Evolutionary conservation across 2,113 vertebrate species (phyloP).

Genomic region (human (Homo sapiens)): DNA sequence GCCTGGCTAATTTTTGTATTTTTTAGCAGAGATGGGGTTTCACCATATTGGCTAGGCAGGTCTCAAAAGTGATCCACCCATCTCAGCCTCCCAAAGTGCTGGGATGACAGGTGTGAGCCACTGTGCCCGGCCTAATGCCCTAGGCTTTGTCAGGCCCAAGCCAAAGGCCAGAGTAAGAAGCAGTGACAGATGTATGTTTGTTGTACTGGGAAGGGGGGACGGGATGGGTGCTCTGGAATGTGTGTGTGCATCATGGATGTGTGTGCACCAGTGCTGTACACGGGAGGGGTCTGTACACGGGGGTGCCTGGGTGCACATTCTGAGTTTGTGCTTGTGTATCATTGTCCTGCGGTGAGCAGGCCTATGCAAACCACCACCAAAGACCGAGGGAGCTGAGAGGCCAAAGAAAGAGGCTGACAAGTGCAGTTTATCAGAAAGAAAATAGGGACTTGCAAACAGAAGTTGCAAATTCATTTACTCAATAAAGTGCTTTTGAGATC

Average conservation of each 20-base stretch:
- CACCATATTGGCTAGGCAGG: too few species aligned
- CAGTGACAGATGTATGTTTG: background rate
- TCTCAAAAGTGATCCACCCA: too few species aligned
- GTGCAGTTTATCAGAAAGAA: background rate
- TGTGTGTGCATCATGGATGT: too few species aligned
- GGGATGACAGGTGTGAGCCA: too few species aligned
- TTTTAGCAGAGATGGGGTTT: too few species aligned
- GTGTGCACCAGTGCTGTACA: background rate
- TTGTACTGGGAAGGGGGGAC: background rate
- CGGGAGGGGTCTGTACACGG: background rate
- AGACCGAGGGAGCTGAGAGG: background rate
- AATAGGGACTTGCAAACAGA: background rate
- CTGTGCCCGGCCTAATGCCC: background rate
- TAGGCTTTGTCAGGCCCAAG: background rate
- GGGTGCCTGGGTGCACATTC: background rate
- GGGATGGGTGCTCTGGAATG: rapidly evolving
- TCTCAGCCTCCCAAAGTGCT: too few species aligned
- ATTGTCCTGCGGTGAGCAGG: background rate
- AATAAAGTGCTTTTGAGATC: too few species aligned
- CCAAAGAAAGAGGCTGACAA: background rate
- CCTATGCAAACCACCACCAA: background rate
- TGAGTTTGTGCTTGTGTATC: background rate
- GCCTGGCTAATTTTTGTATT: too few species aligned
- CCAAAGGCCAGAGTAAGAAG: background rate
- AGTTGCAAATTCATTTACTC: background rate